These are phyloP conservation scores for Hemiprocne comata DNA, from an alignment of 2,113 vertebrate genomes.

Conservation along the genomic window DNA sequence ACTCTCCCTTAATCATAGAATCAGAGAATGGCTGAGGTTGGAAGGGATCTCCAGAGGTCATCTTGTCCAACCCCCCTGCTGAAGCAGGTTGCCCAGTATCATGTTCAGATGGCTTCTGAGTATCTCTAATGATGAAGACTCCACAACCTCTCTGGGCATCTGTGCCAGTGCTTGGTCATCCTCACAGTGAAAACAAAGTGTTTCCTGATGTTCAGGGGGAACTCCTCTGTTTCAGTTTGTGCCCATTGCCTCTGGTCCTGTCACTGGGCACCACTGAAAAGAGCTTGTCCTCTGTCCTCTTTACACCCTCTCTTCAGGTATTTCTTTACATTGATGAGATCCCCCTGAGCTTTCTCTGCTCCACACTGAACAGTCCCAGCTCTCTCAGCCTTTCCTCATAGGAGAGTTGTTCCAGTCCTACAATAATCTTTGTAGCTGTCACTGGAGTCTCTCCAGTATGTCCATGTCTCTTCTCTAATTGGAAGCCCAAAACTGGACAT, in stretches of 20 bases:
- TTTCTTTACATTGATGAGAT: not conserved
- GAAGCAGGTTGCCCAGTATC: not conserved
- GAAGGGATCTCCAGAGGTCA: not conserved
- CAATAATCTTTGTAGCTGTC: not conserved
- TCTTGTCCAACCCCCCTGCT: not conserved
- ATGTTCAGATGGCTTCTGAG: not conserved
- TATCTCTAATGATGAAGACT: not conserved
- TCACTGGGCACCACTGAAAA: not conserved
- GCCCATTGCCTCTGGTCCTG: not conserved
- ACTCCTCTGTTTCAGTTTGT: not conserved
- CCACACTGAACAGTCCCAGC: not conserved
- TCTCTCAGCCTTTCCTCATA: not conserved
- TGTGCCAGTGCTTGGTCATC: not conserved
- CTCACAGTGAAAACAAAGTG: not conserved
- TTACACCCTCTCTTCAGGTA: not conserved
- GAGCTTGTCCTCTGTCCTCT: not conserved
- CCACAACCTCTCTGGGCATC: not conserved
- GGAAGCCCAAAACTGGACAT: not conserved
- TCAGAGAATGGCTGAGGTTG: not conserved
- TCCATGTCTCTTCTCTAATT: not conserved
- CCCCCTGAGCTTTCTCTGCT: not conserved
- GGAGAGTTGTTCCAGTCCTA: not conserved
- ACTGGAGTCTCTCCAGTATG: too few species aligned
- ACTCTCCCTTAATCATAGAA: not conserved
- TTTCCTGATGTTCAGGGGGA: not conserved